Percentiles rank a stretch among this genome's conserved stretches.
Conservation (phyloP, 2,113 vertebrate species). For the Phocoena phocoena region DNA sequence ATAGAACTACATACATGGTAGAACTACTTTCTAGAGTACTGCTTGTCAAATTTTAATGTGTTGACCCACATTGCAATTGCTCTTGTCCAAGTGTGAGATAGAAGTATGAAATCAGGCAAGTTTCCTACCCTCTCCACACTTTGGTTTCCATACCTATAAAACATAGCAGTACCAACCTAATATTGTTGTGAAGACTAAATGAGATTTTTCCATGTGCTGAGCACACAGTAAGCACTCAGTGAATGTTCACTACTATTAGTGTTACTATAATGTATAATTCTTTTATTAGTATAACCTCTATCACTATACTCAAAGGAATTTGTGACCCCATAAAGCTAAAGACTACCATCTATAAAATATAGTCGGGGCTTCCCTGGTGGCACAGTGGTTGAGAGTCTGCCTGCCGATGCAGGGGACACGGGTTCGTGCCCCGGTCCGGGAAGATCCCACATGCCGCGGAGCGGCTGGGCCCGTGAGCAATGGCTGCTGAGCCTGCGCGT, state of each 20-base stretch:
- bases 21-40: neutral
- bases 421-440: too few species aligned
- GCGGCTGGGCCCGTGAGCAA: too few species aligned
- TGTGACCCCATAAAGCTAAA: neutral
- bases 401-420: too few species aligned
- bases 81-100: neutral
- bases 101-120: neutral
- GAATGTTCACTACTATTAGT: neutral
- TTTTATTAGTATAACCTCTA: neutral
- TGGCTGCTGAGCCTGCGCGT: rapidly evolving
- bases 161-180: neutral
- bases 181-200: neutral
- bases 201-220: neutral
- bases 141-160: neutral
- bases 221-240: neutral
- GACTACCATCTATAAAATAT: neutral
- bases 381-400: too few species aligned
- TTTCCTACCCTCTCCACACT: neutral
- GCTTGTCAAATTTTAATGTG: neutral
- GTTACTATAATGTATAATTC: neutral
- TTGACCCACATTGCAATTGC: neutral
- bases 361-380: too few species aligned
- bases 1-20: neutral
- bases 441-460: too few species aligned
- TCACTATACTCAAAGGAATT: neutral